Evolutionary conservation across 2,888 invertebrate genomes (phyloP), one percentile per base, ranked within the genome.

Genomic region (Agriotes lineatus): DNA sequence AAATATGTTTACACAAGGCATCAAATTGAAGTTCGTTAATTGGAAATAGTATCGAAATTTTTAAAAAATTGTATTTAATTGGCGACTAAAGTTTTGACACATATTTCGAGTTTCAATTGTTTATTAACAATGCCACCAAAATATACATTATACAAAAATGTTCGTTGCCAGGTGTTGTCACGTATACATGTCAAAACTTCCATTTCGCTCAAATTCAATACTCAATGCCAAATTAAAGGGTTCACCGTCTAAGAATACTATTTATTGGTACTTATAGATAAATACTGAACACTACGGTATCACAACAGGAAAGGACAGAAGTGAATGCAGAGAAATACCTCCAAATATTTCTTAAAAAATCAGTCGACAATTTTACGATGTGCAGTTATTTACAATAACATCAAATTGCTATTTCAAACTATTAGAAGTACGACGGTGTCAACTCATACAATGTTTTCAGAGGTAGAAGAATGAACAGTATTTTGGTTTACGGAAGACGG

Each of bases 401-500:
- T 42, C 14, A 42, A 42, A 2, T 16, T 42, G 18, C 2, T 42
- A 18, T 42, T 16, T 18, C 6, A 16, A 42, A 18, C 2, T 42
- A 42, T 42, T 16, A 42, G 3, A 9, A 42, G 42, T 25, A 42
- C 16, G 9, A 42, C 14, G 18, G 7, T 42, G 12, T 12, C 33
- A 35, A 50, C 3, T 9, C 16, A 61, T 4, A 58, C 77, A 68
- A 5, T 76, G 77, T 78, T 78, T 48, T 77, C 73, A 65, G 71
- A 74, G 52, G 75, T 75, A 33, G 79, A 77, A 68, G 77, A 69
- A 44, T 64, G 42, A 67, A 65, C 22, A 30, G 52, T 45, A 56
- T 16, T 67, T 59, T 68, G 76, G 42, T 74, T 72, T 57, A 77
- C 68, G 64, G 79, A 75, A 70, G 79, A 78, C 67, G 78, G 69